A percentile compares a stretch with the other conserved stretches of the same genome.
These are phyloP conservation scores for Silurus aristotelis DNA, from an alignment of 2,797 vertebrate species.

Conservation along the genomic window DNA sequence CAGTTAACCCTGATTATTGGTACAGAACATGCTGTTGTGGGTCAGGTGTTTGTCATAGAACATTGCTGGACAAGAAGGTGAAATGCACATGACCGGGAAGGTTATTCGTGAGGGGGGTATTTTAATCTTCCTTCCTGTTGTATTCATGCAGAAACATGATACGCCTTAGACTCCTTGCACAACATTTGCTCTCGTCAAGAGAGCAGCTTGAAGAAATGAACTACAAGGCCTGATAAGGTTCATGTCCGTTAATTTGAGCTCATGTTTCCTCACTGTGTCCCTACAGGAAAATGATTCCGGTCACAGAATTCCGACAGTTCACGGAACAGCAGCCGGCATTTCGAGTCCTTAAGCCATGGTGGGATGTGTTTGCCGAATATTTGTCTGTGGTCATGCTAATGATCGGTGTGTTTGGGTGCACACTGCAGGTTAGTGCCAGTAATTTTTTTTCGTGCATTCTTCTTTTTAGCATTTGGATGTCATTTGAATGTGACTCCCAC, in stretches of 20 bases:
- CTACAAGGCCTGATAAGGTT: not conserved
- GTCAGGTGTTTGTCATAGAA: not conserved
- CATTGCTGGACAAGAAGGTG: not conserved
- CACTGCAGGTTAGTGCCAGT: conserved; percentile 85
- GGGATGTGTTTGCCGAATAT: conserved; percentile 98
- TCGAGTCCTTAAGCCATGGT: conserved; percentile 97
- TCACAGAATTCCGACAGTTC: conserved; percentile 98
- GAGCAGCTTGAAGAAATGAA: not conserved
- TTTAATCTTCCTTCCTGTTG: conserved; percentile 32
- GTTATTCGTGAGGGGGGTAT: conserved; percentile 2
- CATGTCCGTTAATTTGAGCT: conserved; percentile 22
- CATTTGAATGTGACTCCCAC: conserved; percentile 30
- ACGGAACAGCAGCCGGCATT: conserved; percentile 96
- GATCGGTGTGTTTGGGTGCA: conserved; percentile 97
- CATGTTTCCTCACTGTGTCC: conserved; percentile 40
- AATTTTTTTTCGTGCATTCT: not conserved
- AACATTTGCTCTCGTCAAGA: not conserved
- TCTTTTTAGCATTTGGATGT: conserved; percentile 30
- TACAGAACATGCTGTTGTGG: not conserved
- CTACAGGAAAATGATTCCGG: conserved; percentile 93
- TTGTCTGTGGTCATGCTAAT: conserved; percentile 97
- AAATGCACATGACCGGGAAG: not conserved
- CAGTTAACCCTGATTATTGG: not conserved
- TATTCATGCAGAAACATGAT: conserved; percentile 34
- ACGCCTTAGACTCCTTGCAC: conserved; percentile 2